phyloP scores from a whole-genome alignment of 1,140 invertebrate species.

The Drosophila santomea region DNA sequence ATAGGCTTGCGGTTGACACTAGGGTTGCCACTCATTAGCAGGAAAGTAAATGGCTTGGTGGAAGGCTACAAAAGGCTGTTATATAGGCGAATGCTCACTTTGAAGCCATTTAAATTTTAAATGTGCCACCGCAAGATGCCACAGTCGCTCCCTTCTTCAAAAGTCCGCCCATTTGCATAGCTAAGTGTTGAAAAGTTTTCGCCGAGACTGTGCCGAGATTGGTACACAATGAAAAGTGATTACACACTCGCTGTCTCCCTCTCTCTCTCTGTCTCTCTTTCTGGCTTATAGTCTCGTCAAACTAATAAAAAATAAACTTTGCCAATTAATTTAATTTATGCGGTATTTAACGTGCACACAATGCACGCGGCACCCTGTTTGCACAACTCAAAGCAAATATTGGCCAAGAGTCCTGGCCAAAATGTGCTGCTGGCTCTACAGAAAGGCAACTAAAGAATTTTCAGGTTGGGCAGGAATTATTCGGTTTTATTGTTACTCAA shows the following conservation, averaged over 20 bases:
- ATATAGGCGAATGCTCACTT: slow-evolving; percentile 37
- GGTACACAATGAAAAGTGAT: slow-evolving; percentile 63
- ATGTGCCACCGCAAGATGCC: slow-evolving; percentile 49
- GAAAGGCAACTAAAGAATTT: slow-evolving; percentile 24
- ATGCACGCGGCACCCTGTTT: slow-evolving; percentile 11
- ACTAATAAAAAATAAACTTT: slow-evolving; percentile 74
- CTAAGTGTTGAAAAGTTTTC: slow-evolving; percentile 56
- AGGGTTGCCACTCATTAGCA: slow-evolving; percentile 48
- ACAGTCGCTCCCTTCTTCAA: not conserved
- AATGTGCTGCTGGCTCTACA: slow-evolving; percentile 11
- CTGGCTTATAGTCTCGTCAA: slow-evolving; percentile 2
- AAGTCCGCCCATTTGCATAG: not conserved
- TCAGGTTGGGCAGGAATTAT: not conserved
- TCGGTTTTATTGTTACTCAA: slow-evolving; percentile 25
- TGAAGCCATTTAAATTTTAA: slow-evolving; percentile 68
- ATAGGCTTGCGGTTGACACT: slow-evolving; percentile 45
- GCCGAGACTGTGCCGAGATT: slow-evolving; percentile 61
- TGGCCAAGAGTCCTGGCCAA: slow-evolving; percentile 21
- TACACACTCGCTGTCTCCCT: slow-evolving; percentile 35
- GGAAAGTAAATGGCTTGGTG: slow-evolving; percentile 30
- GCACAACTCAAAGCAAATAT: slow-evolving; percentile 35
- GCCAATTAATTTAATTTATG: slow-evolving; percentile 77
- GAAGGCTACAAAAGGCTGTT: slow-evolving; percentile 24
- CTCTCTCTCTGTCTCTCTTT: slow-evolving; percentile 4
- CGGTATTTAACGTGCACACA: slow-evolving; percentile 52